A percentile compares a stretch with the other conserved stretches of the same genome.
These are phyloP conservation scores for Elysia chlorotica DNA, from an alignment of 1,140 invertebrate species.

Conservation along the genomic window DNA sequence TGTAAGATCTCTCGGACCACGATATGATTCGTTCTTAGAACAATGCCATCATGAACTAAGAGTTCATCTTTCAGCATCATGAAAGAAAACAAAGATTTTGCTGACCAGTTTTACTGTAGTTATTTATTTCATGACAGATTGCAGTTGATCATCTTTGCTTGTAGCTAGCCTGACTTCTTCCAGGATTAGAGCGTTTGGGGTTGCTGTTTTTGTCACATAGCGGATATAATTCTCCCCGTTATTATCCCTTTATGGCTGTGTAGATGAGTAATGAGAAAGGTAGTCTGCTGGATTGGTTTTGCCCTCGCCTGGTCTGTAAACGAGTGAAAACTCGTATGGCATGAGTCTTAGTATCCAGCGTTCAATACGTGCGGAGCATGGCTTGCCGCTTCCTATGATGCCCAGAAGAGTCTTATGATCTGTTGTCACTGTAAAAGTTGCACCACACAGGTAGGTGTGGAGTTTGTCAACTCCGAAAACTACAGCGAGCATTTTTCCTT, in stretches of 20 bases:
- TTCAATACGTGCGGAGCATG: constrained; percentile 34
- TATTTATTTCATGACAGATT: constrained; percentile 23
- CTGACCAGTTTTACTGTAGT: not conserved
- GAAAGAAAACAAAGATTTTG: not conserved
- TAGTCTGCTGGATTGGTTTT: constrained; percentile 34
- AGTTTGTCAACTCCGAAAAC: constrained; percentile 61
- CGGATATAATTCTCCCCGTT: constrained; percentile 28
- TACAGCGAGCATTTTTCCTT: constrained; percentile 60
- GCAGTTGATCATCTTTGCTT: not conserved
- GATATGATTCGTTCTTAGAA: not conserved
- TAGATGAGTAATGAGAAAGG: constrained; percentile 27
- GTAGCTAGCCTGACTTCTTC: constrained; percentile 23
- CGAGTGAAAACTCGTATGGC: constrained; percentile 25
- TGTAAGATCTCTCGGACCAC: not conserved
- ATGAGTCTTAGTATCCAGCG: constrained; percentile 36
- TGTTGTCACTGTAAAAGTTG: constrained; percentile 52
- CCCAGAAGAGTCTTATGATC: constrained; percentile 54
- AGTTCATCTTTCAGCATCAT: not conserved
- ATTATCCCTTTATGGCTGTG: constrained; percentile 12
- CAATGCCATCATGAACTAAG: not conserved
- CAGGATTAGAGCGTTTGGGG: constrained; percentile 21
- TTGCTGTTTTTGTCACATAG: constrained; percentile 15
- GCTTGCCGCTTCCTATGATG: constrained; percentile 29
- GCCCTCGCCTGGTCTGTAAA: constrained; percentile 27
- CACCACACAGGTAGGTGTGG: constrained; percentile 58